Conservation (phyloP, 1,140 invertebrate species). For the Akabosia matsudoensis region DNA sequence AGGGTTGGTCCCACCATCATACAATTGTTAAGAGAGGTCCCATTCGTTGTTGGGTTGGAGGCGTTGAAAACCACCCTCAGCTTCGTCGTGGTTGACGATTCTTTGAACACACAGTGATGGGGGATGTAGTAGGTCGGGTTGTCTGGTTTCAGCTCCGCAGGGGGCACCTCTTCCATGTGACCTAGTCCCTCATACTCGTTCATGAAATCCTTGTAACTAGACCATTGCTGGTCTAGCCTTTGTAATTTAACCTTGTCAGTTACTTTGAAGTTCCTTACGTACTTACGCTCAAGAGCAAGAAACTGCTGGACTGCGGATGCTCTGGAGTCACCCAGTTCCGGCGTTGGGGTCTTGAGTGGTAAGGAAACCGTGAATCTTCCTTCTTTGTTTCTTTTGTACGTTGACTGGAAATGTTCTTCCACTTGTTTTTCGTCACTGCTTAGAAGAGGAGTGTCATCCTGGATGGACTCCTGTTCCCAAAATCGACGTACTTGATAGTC, state of each 20-base stretch:
- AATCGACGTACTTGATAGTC: neutral
- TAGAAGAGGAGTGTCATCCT: neutral
- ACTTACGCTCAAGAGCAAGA: neutral
- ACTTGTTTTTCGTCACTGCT: conserved; percentile 34
- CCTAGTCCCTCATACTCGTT: conserved; percentile 50
- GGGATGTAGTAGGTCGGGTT: conserved; percentile 42
- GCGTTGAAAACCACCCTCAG: conserved; percentile 48
- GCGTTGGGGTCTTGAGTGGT: neutral
- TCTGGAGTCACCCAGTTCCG: neutral
- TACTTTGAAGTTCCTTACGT: neutral
- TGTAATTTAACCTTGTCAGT: no score
- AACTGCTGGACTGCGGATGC: neutral
- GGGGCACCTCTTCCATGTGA: conserved; percentile 48
- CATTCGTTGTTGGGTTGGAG: conserved; percentile 23
- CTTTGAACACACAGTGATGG: conserved; percentile 47
- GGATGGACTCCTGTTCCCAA: neutral
- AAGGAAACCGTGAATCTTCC: conserved; percentile 43
- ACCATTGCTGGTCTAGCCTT: no score
- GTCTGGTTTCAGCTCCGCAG: conserved; percentile 18
- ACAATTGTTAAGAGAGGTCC: conserved; percentile 47
- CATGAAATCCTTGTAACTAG: conserved; percentile 46
- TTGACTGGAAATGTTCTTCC: conserved; percentile 45
- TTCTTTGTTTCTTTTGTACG: conserved; percentile 28
- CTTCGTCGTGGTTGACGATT: conserved; percentile 43
- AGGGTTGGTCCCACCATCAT: conserved; percentile 50